Evolutionary conservation across 2,113 vertebrate species (phyloP), one percentile per base, ranked within the genome.

Genomic region (Nycticryphes semicollaris): DNA sequence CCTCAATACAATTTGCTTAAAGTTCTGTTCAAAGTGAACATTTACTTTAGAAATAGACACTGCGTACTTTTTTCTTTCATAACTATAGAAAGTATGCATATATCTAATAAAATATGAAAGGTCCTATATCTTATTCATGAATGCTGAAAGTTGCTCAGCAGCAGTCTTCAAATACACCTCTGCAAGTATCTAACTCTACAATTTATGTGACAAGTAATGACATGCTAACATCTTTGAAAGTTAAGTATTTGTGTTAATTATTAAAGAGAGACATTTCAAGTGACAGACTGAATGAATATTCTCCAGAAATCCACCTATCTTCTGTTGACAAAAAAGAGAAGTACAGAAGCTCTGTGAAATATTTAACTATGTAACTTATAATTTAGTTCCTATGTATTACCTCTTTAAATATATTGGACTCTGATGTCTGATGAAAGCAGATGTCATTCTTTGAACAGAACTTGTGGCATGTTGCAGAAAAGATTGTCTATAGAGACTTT

Each of bases 161-260:
- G 79, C 90, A 84, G 13, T 6, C 83, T 87, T 90, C 95, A 96
- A 96, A 97, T 35, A 77, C 90, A 89, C 62, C 91, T 67, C 93
- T 91, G 95, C 84, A 54, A 90, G 54, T 21, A 45, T 57, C 87
- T 70, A 74, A 21, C 86, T 87, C 94, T 59, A n/a, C 95, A 69
- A 93, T 91, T 96, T 74, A 20, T 91, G 89, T 94, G 97, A 96
- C 94, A 95, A 96, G 96, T 64, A 82, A 77, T 97, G 96, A 87
- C 95, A 56, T 62, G 85, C 77, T 90, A 95, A 96, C 93, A 84
- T 92, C 94, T 95, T 80, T 91, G 92, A 35, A 84, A 97, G 93
- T 96, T 92, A 96, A 96, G 95, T 90, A 84, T 96, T 95, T 86
- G 81, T 85, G 83, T 97, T 94, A 97, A 97, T 98, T 95, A 97